Percentiles rank a stretch among this genome's conserved stretches.
These are phyloP conservation scores for Acleris cristana DNA, from an alignment of 2,888 invertebrate species.

Conservation along the genomic window DNA sequence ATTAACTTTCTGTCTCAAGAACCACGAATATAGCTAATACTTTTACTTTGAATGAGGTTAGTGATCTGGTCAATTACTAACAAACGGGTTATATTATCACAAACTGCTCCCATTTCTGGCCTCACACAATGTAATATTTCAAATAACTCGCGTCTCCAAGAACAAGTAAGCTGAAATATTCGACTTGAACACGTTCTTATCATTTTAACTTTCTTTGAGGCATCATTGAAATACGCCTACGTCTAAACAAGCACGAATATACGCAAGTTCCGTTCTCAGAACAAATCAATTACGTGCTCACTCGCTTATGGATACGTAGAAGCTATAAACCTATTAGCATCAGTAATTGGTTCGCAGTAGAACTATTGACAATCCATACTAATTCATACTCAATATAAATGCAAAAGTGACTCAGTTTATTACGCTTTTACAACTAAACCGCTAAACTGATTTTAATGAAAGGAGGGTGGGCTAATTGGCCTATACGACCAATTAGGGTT, in stretches of 20 bases:
- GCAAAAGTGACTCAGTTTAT: not conserved
- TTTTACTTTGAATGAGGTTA: no score
- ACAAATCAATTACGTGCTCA: conserved; percentile 17
- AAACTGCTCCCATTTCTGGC: no score
- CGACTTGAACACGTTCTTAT: not conserved
- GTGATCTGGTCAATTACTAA: no score
- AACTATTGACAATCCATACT: conserved; percentile 4
- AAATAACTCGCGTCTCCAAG: no score
- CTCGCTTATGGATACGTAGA: conserved; percentile 37
- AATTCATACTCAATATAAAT: no score
- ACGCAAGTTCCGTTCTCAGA: conserved; percentile 20
- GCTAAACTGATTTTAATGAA: no score
- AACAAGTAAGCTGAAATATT: not conserved
- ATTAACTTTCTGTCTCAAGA: no score
- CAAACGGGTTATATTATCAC: no score
- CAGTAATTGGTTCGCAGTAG: conserved; percentile 37
- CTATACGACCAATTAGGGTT: no score
- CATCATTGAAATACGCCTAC: not conserved
- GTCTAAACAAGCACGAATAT: not conserved
- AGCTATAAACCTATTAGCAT: conserved; percentile 37
- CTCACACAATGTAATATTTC: no score
- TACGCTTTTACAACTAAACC: not conserved
- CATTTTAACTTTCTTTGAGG: not conserved
- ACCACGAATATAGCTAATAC: no score
- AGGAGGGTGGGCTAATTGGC: no score